Evolutionary conservation across 2,888 invertebrate genomes (phyloP), one percentile per base, ranked within the genome.

Genomic region (Catocala fraxini): DNA sequence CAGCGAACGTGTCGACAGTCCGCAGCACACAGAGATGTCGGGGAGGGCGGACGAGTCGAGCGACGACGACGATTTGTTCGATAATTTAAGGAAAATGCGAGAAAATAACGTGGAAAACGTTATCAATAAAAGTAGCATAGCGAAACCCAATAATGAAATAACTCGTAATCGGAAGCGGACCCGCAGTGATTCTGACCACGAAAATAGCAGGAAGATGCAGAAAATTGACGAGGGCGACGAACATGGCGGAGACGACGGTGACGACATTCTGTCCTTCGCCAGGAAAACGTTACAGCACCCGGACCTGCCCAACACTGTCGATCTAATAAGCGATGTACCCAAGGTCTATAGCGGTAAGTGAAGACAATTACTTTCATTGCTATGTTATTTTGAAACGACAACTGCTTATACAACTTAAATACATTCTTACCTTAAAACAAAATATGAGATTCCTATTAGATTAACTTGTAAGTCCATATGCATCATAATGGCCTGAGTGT

Each of bases 231-330:
- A 92, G 68, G 75, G 63, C 7, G 83, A 88, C 34, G 88, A 87
- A 70, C 70, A 71, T 58, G 34, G 51, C 55, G 59, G 68, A 6
- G 75, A 76, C 35, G 87, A 88, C 47, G 87, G 86, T 53, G 89
- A 91, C 43, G 91, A 93, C 68, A 89, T 94, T 41, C 65, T 93
- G 47, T 88, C 89, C n/a, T 94, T 93, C 65, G 93, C 92, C 9
- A 94, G 90, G 80, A 90, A 89, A 72, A 93, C 93, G 0, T 74
- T 93, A 4, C 87, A 92, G 62, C 87, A 86, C 4, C 85, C 84
- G 1, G 88, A 91, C 48, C 63, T 90, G 45, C 92, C 93, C 0
- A 91, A 93, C 46, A 91, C 90, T 45, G 93, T 93, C 63, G 92
- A 93, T 51, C 87, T 92, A 60, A 73, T 91, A 42, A 82, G 71